Evolutionary conservation across 1,140 invertebrate genomes (phyloP).

Genomic region (Tribolium madens): DNA sequence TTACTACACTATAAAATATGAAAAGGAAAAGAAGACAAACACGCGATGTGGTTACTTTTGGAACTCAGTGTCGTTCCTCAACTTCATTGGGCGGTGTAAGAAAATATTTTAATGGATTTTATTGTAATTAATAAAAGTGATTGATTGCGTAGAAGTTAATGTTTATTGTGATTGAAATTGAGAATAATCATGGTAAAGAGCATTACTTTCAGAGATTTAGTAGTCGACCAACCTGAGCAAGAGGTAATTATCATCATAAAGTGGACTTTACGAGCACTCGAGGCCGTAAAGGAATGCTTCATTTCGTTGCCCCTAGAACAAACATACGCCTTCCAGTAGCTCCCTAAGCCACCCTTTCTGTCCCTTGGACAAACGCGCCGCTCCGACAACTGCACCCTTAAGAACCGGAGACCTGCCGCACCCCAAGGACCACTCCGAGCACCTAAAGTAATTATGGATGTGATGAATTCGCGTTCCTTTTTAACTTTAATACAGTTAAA

Average conservation of each 20-base stretch:
- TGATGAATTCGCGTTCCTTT: constrained; percentile 61
- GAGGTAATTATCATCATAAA: constrained; percentile 74
- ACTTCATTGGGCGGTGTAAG: no score
- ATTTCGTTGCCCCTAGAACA: constrained; percentile 66
- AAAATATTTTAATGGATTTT: no score
- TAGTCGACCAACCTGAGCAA: constrained; percentile 34
- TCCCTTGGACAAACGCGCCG: constrained; percentile 41
- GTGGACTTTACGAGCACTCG: constrained; percentile 73
- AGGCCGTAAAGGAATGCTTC: constrained; percentile 73
- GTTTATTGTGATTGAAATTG: no score
- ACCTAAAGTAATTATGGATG: constrained; percentile 62
- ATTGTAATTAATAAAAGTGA: no score
- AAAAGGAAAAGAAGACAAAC: not conserved
- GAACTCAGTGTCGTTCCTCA: not conserved
- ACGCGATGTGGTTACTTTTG: not conserved
- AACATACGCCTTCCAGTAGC: constrained; percentile 54
- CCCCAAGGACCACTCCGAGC: constrained; percentile 57
- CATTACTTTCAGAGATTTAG: constrained; percentile 26
- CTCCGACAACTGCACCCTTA: constrained; percentile 41
- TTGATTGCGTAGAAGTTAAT: no score
- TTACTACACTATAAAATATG: constrained; percentile 7
- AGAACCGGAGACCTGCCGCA: constrained; percentile 46
- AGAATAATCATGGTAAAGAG: constrained; percentile 3
- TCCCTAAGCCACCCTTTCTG: constrained; percentile 42
- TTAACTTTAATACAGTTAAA: constrained; percentile 60